Evolutionary conservation across 2,113 vertebrate genomes (phyloP).

Genomic region (Danionella cerebrum): DNA sequence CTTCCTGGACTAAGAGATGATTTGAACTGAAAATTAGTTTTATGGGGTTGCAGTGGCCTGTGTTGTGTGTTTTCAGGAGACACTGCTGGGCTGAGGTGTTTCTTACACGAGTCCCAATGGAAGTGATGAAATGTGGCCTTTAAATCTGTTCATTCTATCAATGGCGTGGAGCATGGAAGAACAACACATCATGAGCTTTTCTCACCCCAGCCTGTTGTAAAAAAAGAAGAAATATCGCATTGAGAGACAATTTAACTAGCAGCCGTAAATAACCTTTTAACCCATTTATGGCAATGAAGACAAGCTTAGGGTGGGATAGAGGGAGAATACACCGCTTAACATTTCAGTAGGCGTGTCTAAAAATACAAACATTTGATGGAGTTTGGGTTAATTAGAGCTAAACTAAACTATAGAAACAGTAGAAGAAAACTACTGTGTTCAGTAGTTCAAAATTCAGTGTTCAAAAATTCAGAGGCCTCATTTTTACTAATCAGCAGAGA

Average conservation of each 20-base stretch:
- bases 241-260: constrained; percentile 60
- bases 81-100: neutral
- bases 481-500: constrained; percentile 2
- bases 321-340: neutral
- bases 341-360: neutral
- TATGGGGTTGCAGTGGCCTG: neutral
- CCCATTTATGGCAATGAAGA: too few relatives aligned
- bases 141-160: constrained; percentile 63
- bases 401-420: neutral
- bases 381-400: neutral
- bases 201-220: constrained; percentile 58
- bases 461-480: too few relatives aligned
- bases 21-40: neutral
- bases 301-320: too few relatives aligned
- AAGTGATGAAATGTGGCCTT: constrained; percentile 51
- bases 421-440: too few relatives aligned
- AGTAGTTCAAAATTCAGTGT: too few relatives aligned
- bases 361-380: constrained; percentile 28
- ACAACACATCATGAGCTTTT: constrained; percentile 59
- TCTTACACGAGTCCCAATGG: constrained; percentile 16
- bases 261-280: constrained; percentile 60
- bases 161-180: constrained; percentile 56
- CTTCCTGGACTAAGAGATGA: neutral
- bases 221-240: constrained; percentile 61
- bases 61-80: neutral